phyloP scores from a whole-genome alignment of 2,797 vertebrate species.

The Thalassophryne amazonica region DNA sequence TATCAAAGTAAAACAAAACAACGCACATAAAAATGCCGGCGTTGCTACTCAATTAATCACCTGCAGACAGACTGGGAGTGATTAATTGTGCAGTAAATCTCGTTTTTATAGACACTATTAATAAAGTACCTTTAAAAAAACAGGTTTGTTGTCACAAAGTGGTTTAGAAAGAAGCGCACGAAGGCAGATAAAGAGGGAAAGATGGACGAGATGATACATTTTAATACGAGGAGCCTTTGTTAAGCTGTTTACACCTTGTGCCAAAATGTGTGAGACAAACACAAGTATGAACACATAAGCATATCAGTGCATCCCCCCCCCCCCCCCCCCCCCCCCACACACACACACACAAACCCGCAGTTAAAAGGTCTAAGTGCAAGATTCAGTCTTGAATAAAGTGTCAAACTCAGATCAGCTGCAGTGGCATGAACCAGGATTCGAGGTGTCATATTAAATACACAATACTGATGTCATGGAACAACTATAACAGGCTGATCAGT shows the following conservation, averaged over 20 bases:
- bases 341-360: constrained; percentile 6
- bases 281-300: constrained; percentile 5
- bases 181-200: constrained; percentile 2
- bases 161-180: constrained; percentile 9
- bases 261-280: constrained; percentile 6
- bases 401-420: constrained; percentile 54
- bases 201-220: constrained; percentile 12
- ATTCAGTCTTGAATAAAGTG: constrained; percentile 40
- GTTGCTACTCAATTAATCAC: constrained; percentile 48
- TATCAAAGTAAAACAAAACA: constrained; percentile 28
- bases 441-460: constrained; percentile 61
- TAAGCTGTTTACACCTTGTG: constrained; percentile 19
- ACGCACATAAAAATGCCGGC: constrained; percentile 21
- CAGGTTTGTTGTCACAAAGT: constrained; percentile 32
- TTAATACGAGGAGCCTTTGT: constrained; percentile 17
- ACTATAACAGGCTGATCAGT: constrained; percentile 38
- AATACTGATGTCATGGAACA: too few relatives aligned
- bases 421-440: constrained; percentile 54
- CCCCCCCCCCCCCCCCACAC: not conserved
- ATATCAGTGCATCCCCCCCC: too few relatives aligned
- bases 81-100: constrained; percentile 47
- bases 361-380: constrained; percentile 29
- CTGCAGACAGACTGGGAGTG: constrained; percentile 32
- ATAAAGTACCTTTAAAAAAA: constrained; percentile 39
- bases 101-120: constrained; percentile 41